Evolutionary conservation across 2,888 invertebrate species (phyloP), one percentile per base, ranked within the genome.

Genomic region (Zhengitettix transpicula): DNA sequence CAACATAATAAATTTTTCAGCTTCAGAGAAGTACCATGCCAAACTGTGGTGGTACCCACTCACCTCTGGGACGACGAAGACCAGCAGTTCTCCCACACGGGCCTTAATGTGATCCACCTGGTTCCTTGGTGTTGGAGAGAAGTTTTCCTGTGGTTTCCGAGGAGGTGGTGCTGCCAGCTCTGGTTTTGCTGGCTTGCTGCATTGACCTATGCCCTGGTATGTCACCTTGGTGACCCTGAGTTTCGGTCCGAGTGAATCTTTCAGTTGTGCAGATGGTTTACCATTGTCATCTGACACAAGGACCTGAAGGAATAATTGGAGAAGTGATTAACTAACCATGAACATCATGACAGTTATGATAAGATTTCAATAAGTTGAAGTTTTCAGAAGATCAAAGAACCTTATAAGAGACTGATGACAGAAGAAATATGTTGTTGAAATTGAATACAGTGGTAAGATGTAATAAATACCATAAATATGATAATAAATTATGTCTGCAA

Each of bases 101-200:
- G 90, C 90, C 63, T 87, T 85, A 60, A 94, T 80, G 62, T 83
- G 83, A 75, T 91, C 89, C 40, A 95, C 87, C 69, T 87, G 89
- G 75, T 91, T 93, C 63, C 90, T 77, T 5, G 89, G 80, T 67
- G 85, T 78, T 5, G 94, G 92, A 60, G 85, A 81, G 69, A 80
- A 82, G 65, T 90, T 89, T 67, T 77, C 75, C 47, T 76, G 74
- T 47, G 80, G 78, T 8, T 81, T 75, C 40, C 74, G 74, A 55
- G 80, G 76, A 62, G 77, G 75, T 61, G 76, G 74, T 10, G 74
- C 72, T 55, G 73, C 72, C 57, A 71, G 72, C 63, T 74, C 72
- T 14, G 73, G 73, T 56, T 73, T 71, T 8, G 55, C 57, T 28
- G 59, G 51, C 41, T 57, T 57, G 61, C 81, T 81, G 68, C 90